Evolutionary conservation across 2,797 vertebrate genomes (phyloP).

Genomic region (Phyllotis vaccarum): DNA sequence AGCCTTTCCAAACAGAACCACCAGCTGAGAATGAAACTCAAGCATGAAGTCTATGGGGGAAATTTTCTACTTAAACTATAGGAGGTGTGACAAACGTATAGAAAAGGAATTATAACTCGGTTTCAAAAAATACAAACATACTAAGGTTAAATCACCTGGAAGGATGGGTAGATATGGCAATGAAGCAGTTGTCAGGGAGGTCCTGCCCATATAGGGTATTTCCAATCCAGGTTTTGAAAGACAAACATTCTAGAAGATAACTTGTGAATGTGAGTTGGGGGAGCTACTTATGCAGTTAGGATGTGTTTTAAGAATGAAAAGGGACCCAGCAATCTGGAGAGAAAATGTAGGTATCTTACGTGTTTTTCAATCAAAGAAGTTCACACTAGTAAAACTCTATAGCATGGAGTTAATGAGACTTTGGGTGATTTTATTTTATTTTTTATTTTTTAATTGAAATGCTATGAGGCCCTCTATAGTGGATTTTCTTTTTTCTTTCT

Average conservation of each 20-base stretch:
- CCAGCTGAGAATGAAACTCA: neutral
- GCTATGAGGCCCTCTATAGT: slow-evolving; percentile 53
- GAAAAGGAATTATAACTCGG: neutral
- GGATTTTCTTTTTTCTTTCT: slow-evolving; percentile 82
- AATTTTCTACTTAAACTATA: neutral
- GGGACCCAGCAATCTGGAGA: too few relatives aligned
- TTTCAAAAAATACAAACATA: neutral
- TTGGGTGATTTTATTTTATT: neutral
- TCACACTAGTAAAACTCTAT: neutral
- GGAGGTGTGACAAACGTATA: neutral
- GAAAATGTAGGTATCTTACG: neutral
- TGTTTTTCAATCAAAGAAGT: neutral
- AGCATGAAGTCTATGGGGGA: neutral
- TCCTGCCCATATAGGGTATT: neutral
- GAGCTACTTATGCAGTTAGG: neutral
- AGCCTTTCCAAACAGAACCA: neutral
- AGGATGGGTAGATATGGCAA: neutral
- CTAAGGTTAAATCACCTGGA: neutral
- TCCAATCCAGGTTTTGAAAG: neutral
- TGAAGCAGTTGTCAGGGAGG: neutral
- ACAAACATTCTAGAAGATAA: neutral
- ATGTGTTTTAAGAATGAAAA: neutral
- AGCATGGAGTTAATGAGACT: neutral
- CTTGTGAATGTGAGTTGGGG: too few relatives aligned
- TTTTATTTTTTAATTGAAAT: neutral